Evolutionary conservation across 2,888 invertebrate genomes (phyloP), one percentile per base, ranked within the genome.

Genomic region (Desoria tigrina): DNA sequence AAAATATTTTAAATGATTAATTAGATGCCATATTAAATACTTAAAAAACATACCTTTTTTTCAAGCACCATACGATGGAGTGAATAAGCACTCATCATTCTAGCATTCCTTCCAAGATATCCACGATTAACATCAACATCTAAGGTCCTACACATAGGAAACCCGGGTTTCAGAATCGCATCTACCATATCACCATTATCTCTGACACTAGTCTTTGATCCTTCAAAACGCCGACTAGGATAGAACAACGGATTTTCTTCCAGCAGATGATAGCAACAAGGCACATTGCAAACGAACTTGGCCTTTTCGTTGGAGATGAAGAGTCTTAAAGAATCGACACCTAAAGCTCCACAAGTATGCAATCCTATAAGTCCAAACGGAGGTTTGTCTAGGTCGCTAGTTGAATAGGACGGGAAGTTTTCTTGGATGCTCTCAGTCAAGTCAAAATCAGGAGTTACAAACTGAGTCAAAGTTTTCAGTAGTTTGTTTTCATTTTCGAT

Each of bases 201-300:
- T 11, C 45, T 42, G 2, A 16, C 2, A 14, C 45, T 4, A 18
- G 60, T 49, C 23, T 66, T 59, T 1, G 68, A 64, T 2, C 64
- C 68, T 23, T 61, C 45, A 60, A 56, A 64, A n/a, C 49, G 53
- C 32, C 26, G 24, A n/a, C 49, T 42, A 6, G 61, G 61, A 32
- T 61, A 68, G 2, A 68, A 55, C 1, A 27, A 79, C 74, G 80
- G 83, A 69, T 82, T 79, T 77, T 90, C 90, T 1, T 83, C 84
- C 23, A 95, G 80, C 1, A 90, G 83, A 80, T 95, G 92, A 81
- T 94, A 94, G 79, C 95, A 95, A 79, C 95, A 96, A 0, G 93
- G 92, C 42, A 95, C 89, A 78, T 89, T 89, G 77, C 90, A 88
- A 1, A 94, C 78, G 0, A 86, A 84, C 65, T 81, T 82, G 0